Evolutionary conservation across 2,797 vertebrate species (phyloP), one percentile per base, ranked within the genome.

Genomic region (Lophura swinhoii): DNA sequence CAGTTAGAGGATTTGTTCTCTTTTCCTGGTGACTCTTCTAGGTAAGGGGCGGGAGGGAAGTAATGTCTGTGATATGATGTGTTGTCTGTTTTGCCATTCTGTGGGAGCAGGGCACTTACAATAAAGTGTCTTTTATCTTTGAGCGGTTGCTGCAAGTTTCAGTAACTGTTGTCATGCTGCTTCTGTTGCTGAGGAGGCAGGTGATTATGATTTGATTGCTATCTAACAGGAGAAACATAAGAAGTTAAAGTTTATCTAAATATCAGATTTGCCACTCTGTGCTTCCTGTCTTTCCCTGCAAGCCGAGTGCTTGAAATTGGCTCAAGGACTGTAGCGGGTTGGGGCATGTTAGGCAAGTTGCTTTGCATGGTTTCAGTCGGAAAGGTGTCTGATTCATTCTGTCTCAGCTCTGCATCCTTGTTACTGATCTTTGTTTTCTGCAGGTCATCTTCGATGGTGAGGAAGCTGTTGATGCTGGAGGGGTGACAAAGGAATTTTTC

Each of bases 361-460:
- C 37, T 86, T 66, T 86, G 16, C 0, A 0, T 76, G 71, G 23
- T 88, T n/a, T 17, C 29, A 23, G 2, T 49, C 71, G 49, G 68
- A 60, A 64, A 73, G 53, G 29, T 12, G 9, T 35, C 43, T 21
- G 51, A 43, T 73, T 70, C 6, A 4, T n/a, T 70, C 17, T 17
- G 46, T 60, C n/a, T 72, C 62, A 35, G 41, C 31, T 64, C 28
- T 72, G n/a, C 26, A 14, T 58, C 41, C 33, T 33, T 81, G 29
- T 64, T 74, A 68, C 69, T 88, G 73, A 68, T 69, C 66, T 77
- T 14, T 88, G 92, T 69, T 93, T 75, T 60, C 84, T 95, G 1
- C 94, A 99, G 99, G 99, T 99, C 84, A 99, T 99, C 96, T 99
- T 99, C 93, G 99, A 99, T 73, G 99, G 99, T 11, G 99, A 99